Conservation (phyloP, 2,113 vertebrate genomes). For the Festucalex cinctus region DNA sequence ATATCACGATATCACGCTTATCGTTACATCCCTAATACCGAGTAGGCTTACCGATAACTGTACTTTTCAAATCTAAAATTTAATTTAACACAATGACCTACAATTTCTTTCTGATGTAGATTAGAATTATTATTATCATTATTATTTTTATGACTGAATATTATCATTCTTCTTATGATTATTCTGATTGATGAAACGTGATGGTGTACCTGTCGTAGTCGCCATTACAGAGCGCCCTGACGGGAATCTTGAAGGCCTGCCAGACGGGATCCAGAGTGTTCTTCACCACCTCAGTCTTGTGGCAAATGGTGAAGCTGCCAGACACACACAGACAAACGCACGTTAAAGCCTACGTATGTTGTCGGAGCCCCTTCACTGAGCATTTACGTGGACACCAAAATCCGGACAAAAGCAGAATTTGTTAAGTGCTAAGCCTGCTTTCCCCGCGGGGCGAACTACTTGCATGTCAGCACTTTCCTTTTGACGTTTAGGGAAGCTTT, state of each 20-base stretch:
- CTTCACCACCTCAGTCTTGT: slow-evolving; percentile 90
- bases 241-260: slow-evolving; percentile 90
- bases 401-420: slow-evolving; percentile 51
- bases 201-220: slow-evolving; percentile 83
- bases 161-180: too few species aligned
- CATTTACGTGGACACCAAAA: slow-evolving; percentile 57
- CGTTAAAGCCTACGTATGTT: slow-evolving; percentile 4
- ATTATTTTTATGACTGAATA: too few species aligned
- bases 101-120: too few species aligned
- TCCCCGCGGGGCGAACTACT: slow-evolving; percentile 39
- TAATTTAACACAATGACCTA: too few species aligned
- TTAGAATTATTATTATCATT: too few species aligned
- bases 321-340: not conserved
- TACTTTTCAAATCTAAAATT: too few species aligned
- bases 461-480: not conserved
- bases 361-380: slow-evolving; percentile 34
- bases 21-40: too few species aligned
- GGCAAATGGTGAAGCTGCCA: slow-evolving; percentile 85
- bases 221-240: slow-evolving; percentile 87
- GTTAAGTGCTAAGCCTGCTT: slow-evolving; percentile 45
- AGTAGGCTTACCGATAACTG: too few species aligned
- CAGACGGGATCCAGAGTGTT: slow-evolving; percentile 89
- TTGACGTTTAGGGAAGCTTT: not conserved
- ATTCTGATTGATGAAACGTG: not conserved
- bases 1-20: too few species aligned